phyloP scores from a whole-genome alignment of 2,113 vertebrate species.

The Chloroceryle aenea region DNA sequence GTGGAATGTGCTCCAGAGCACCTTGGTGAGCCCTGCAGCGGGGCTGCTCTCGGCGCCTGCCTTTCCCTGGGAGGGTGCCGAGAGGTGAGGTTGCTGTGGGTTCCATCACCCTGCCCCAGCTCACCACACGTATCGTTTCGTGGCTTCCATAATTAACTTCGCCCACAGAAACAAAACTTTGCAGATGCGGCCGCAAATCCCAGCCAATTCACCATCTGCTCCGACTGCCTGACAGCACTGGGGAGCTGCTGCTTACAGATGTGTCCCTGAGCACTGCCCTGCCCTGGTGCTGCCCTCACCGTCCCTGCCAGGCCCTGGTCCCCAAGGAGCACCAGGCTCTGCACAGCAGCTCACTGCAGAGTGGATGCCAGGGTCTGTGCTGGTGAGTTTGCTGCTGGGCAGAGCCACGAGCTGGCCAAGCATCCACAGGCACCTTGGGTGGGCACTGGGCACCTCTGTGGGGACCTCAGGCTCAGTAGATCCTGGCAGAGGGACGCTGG shows the following conservation, averaged over 20 bases:
- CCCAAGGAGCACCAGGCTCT: not conserved
- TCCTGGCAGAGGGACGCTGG: not conserved
- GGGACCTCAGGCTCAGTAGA: not conserved
- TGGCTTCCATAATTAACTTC: slow-evolving; percentile 59
- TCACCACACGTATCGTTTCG: not conserved
- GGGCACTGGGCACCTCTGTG: not conserved
- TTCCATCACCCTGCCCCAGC: not conserved
- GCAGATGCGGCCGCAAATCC: slow-evolving; percentile 52
- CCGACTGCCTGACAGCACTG: slow-evolving; percentile 26
- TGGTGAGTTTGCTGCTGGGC: not conserved
- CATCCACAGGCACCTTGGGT: not conserved
- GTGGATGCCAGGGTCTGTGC: accelerated
- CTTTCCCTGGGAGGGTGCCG: not conserved
- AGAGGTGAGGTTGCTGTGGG: not conserved
- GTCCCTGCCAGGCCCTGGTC: not conserved
- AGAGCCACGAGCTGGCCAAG: not conserved
- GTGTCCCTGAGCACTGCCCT: not conserved
- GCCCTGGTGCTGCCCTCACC: not conserved
- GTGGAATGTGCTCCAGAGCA: not conserved
- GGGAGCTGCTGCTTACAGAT: not conserved
- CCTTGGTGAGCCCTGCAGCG: accelerated
- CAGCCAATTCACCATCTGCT: slow-evolving; percentile 68
- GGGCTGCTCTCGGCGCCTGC: not conserved
- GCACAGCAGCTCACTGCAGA: not conserved
- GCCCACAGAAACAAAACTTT: not conserved